Conservation (phyloP, 2,113 vertebrate species). For the Datnioides undecimradiatus region DNA sequence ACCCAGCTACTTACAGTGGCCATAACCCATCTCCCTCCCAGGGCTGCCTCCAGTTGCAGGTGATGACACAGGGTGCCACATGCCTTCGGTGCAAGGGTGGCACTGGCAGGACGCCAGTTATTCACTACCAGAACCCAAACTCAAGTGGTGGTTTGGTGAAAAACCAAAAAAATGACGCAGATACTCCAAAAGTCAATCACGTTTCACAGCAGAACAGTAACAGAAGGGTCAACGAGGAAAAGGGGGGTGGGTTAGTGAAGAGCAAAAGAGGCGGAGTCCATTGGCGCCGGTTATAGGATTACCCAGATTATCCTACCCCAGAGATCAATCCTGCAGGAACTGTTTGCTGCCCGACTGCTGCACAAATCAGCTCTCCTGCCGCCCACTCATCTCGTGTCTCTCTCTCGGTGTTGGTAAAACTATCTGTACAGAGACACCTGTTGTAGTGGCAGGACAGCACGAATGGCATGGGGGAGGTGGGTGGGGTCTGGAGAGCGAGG, state of each 20-base stretch:
- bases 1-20: conserved; percentile 76
- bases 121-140: conserved; percentile 35
- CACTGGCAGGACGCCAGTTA: conserved; percentile 43
- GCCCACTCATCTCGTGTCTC: conserved; percentile 55
- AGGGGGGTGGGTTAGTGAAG: conserved; percentile 18
- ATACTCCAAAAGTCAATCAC: conserved; percentile 32
- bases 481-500: not conserved
- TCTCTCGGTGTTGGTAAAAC: conserved; percentile 55
- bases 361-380: conserved; percentile 69
- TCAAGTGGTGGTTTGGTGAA: conserved; percentile 13
- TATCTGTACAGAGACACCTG: conserved; percentile 79
- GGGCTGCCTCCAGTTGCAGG: conserved; percentile 63
- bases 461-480: conserved; percentile 1
- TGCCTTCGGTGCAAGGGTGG: conserved; percentile 51
- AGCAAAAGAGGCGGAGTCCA: conserved; percentile 74
- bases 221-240: conserved; percentile 32
- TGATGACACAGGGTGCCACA: conserved; percentile 78
- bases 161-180: conserved; percentile 21
- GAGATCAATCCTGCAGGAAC: conserved; percentile 81
- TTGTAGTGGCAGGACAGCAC: conserved; percentile 57
- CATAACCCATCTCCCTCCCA: conserved; percentile 66
- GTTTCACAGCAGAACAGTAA: conserved; percentile 47
- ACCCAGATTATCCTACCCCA: conserved; percentile 83
- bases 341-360: conserved; percentile 74
- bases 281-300: conserved; percentile 80